Percentiles rank a stretch among this genome's conserved stretches.
phyloP scores from a whole-genome alignment of 1,140 invertebrate species.

The Diorhabda carinulata region DNA sequence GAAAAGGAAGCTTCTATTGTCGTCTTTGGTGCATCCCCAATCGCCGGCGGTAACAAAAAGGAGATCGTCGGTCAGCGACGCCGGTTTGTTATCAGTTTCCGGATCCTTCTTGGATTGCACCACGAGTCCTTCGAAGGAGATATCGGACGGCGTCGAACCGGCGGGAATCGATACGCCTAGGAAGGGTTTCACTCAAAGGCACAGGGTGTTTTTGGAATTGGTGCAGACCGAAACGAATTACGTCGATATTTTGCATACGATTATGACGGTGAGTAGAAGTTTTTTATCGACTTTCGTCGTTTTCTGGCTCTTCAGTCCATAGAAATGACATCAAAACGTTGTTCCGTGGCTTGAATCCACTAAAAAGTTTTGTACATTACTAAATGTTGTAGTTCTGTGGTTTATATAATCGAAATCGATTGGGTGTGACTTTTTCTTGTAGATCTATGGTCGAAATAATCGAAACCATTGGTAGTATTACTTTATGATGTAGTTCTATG shows the following conservation, averaged over 20 bases:
- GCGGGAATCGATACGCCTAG: conserved; percentile 55
- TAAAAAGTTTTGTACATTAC: too few species aligned
- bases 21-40: conserved; percentile 44
- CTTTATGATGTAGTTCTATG: too few species aligned
- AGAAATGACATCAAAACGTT: too few species aligned
- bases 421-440: too few species aligned
- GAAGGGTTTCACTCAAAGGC: conserved; percentile 69
- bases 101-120: conserved; percentile 85
- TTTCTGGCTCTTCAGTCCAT: too few species aligned
- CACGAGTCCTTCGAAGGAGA: conserved; percentile 64
- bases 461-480: too few species aligned
- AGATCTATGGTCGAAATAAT: too few species aligned
- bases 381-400: too few species aligned
- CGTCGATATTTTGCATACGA: conserved; percentile 89
- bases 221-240: conserved; percentile 97
- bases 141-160: conserved; percentile 55
- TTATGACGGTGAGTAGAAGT: conserved; percentile 68
- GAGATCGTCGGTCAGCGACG: conserved; percentile 78
- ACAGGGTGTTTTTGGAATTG: conserved; percentile 89
- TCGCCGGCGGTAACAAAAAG: conserved; percentile 61
- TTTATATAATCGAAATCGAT: too few species aligned
- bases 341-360: too few species aligned
- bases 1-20: conserved; percentile 67
- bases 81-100: conserved; percentile 75
- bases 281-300: too few species aligned